A percentile compares a stretch with the other conserved stretches of the same genome.
These are phyloP conservation scores for Ardeotis arabs DNA, from an alignment of 2,113 vertebrate species.

Conservation along the genomic window DNA sequence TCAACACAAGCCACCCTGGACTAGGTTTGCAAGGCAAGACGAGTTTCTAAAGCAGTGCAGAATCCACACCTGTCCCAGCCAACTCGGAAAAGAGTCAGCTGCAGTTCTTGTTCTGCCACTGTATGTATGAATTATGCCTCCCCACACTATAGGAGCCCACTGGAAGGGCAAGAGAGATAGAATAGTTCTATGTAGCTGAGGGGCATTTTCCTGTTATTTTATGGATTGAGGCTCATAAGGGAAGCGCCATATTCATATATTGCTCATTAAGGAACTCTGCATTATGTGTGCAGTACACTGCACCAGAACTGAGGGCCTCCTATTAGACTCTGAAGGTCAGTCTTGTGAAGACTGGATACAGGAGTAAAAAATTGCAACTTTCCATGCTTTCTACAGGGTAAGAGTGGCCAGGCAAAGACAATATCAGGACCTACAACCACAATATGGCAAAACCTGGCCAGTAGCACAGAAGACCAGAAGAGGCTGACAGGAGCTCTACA, in stretches of 20 bases:
- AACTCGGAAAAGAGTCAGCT: not conserved
- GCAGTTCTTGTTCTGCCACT: not conserved
- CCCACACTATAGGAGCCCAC: not conserved
- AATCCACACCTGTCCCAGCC: not conserved
- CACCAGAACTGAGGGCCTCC: not conserved
- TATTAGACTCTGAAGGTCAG: not conserved
- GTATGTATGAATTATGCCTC: not conserved
- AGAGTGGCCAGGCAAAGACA: not conserved
- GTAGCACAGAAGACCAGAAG: not conserved
- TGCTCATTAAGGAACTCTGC: not conserved
- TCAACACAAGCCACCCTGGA: not conserved
- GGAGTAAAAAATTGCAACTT: not conserved
- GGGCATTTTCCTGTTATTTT: not conserved
- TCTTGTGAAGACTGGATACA: not conserved
- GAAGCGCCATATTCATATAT: fast-evolving
- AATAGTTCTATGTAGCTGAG: not conserved
- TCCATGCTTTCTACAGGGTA: not conserved
- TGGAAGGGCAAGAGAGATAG: not conserved
- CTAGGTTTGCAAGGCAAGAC: not conserved
- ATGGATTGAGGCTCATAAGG: not conserved
- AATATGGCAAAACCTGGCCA: not conserved
- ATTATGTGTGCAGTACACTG: not conserved
- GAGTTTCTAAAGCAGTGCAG: not conserved
- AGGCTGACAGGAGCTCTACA: not conserved
- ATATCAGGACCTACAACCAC: not conserved